Evolutionary conservation across 2,113 vertebrate species (phyloP), one percentile per base, ranked within the genome.

Genomic region (Myrmophylax atrothorax): DNA sequence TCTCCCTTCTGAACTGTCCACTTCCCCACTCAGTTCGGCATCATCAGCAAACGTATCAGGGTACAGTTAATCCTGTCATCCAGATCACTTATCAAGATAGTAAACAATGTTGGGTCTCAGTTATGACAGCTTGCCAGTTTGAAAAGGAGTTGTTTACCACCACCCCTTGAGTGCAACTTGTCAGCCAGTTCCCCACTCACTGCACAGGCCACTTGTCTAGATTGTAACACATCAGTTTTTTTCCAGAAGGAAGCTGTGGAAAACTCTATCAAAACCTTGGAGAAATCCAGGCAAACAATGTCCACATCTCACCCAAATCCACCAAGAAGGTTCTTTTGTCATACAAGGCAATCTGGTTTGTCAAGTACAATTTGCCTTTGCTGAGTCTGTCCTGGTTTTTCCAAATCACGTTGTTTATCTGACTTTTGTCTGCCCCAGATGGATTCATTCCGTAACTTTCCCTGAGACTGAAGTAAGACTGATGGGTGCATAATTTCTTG

Each of bases 201-300:
- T 22, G n/a, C 42, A 64, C 0, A 0, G 20, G 50, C 20, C 9
- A 10, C 9, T 7, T 5, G 2, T 56, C 35, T 33, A 44, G 14
- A 9, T 73, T 7, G 3, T 8, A 22, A 13, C 0, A 0, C 25
- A 44, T 37, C 59, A 33, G 3, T 40, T 40, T 42, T 19, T 58
- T 9, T 66, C 26, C 76, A 50, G 50, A 26, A 44, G 52, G 37
- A 28, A 29, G 22, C 26, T 81, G 14, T 18, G 16, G 35, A 5
- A 15, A 73, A 49, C 15, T 14, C 14, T 10, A 22, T 18, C 18
- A 50, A 23, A 81, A 81, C 26, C 22, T 66, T 74, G 37, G 59
- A 59, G 18, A 52, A 24, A 74, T 28, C 18, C 44, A 44, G 6
- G 12, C 2, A 28, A 23, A 15, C 31, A 37, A 8, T 23, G 18